Conservation (phyloP, 2,888 invertebrate species). For the Sisyra terminalis region DNA sequence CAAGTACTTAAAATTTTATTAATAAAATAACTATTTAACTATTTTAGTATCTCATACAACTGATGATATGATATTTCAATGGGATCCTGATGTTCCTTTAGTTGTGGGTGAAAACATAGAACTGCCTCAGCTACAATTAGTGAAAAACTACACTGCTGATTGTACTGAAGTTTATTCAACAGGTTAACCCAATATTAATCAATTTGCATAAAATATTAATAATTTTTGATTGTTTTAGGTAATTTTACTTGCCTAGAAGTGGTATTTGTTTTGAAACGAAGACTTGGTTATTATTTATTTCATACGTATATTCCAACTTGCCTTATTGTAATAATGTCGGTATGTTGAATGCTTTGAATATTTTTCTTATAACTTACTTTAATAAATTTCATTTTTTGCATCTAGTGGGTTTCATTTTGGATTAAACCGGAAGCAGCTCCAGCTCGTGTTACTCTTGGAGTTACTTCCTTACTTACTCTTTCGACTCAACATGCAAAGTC, state of each 20-base stretch:
- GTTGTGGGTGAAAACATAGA: constrained; percentile 83
- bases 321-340: constrained; percentile 88
- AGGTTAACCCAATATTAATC: constrained; percentile 30
- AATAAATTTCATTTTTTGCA: constrained; percentile 4
- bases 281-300: constrained; percentile 81
- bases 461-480: constrained; percentile 73
- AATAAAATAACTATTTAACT: neutral
- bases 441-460: constrained; percentile 81
- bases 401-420: constrained; percentile 86
- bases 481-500: constrained; percentile 90
- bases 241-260: constrained; percentile 88
- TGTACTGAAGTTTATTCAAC: constrained; percentile 88
- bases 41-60: constrained; percentile 80
- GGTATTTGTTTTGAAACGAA: constrained; percentile 72
- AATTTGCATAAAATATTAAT: neutral
- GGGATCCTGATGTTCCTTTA: constrained; percentile 80
- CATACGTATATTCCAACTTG: constrained; percentile 90
- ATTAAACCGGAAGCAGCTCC: constrained; percentile 90
- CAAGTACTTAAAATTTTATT: constrained; percentile 8
- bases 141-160: constrained; percentile 77
- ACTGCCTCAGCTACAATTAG: constrained; percentile 69
- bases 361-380: constrained; percentile 3
- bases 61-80: constrained; percentile 84
- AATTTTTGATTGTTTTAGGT: constrained; percentile 37
- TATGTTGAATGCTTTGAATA: constrained; percentile 27